Percentiles rank a stretch among this genome's conserved stretches.
Conservation (phyloP, 2,797 vertebrate genomes). For the Xyrichtys novacula region DNA sequence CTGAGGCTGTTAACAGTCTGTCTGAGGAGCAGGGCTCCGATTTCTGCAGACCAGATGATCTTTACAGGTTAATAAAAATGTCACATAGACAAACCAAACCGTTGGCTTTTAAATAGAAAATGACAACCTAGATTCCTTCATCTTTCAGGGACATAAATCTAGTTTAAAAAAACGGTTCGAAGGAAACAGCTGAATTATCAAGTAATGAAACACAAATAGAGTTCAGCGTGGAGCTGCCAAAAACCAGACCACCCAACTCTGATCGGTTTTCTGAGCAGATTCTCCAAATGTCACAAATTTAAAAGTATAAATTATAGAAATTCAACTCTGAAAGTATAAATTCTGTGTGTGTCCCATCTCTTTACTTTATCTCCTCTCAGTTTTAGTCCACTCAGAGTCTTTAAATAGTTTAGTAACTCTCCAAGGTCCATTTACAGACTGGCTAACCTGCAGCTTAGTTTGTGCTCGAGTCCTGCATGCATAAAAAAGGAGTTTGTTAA, state of each 20-base stretch:
- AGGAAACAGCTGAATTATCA: not conserved
- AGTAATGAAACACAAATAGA: too few relatives aligned
- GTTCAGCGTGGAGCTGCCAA: not conserved
- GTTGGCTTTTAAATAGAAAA: not conserved
- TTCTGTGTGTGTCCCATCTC: not conserved
- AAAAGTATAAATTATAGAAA: too few relatives aligned
- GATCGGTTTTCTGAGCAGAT: too few relatives aligned
- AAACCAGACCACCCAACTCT: not conserved
- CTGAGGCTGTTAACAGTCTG: slow-evolving; percentile 12
- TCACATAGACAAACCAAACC: not conserved
- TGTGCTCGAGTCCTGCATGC: too few relatives aligned
- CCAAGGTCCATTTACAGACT: not conserved
- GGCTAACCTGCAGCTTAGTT: not conserved
- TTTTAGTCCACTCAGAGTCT: not conserved
- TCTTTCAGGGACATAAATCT: not conserved
- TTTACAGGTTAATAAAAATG: not conserved
- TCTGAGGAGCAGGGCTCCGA: slow-evolving; percentile 6
- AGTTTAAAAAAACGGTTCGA: not conserved
- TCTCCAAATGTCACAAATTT: too few relatives aligned
- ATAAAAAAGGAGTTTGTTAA: too few relatives aligned
- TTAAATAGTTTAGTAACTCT: not conserved
- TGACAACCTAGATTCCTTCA: not conserved
- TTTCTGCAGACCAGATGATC: slow-evolving; percentile 16
- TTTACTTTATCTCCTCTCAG: not conserved
- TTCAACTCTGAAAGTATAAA: too few relatives aligned